phyloP scores from a whole-genome alignment of 2,888 invertebrate species.

The Parnassius orleans region DNA sequence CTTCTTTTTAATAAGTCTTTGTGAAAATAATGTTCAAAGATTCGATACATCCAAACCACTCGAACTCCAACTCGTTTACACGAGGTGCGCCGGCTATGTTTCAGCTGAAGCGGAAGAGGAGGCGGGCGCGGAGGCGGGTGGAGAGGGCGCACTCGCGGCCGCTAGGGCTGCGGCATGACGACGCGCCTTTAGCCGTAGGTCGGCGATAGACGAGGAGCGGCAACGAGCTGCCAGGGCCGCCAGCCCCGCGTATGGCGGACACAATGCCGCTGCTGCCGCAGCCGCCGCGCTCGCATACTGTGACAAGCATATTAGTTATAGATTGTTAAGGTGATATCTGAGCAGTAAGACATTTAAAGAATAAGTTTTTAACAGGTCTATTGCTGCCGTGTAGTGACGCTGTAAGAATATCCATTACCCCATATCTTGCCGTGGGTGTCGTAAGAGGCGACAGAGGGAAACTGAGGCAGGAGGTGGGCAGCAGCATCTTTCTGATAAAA shows the following conservation, averaged over 20 bases:
- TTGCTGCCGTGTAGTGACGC: too few species aligned
- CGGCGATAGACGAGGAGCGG: conserved; percentile 96
- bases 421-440: too few species aligned
- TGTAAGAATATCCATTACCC: too few species aligned
- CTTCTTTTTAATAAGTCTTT: too few species aligned
- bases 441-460: too few species aligned
- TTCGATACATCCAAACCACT: conserved; percentile 26
- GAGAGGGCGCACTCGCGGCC: conserved; percentile 68
- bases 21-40: too few species aligned
- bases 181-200: conserved; percentile 94
- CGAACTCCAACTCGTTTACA: conserved; percentile 12
- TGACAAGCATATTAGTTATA: not conserved
- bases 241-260: conserved; percentile 85
- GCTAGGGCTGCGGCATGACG: conserved; percentile 95
- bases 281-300: conserved; percentile 76
- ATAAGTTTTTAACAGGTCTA: too few species aligned
- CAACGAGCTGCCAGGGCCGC: conserved; percentile 91
- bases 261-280: conserved; percentile 83
- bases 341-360: too few species aligned
- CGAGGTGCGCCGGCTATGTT: conserved; percentile 49
- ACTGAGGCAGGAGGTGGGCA: too few species aligned
- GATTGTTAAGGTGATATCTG: too few species aligned
- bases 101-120: conserved; percentile 52
- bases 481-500: too few species aligned
- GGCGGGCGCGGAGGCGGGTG: conserved; percentile 40